Evolutionary conservation across 2,888 invertebrate species (phyloP).

Genomic region (Drosophila cyrtoloma): DNA sequence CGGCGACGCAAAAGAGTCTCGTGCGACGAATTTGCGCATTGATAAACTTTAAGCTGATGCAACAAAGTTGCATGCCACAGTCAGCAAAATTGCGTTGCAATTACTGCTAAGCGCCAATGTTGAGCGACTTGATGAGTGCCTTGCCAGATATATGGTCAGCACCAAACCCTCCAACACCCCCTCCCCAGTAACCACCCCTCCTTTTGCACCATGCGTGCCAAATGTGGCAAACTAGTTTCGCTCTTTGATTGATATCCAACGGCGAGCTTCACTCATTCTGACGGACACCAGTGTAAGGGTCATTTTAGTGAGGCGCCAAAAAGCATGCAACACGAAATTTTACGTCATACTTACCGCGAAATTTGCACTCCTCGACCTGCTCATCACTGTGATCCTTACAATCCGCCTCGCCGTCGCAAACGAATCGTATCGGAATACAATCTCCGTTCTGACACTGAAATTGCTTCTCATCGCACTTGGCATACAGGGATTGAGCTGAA

Average conservation of each 20-base stretch:
- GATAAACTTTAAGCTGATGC: constrained; percentile 74
- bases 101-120: constrained; percentile 52
- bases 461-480: constrained; percentile 87
- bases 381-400: constrained; percentile 94
- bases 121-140: constrained; percentile 69
- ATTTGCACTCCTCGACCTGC: constrained; percentile 89
- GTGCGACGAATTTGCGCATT: constrained; percentile 65
- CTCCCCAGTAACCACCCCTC: background rate
- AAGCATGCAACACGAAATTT: constrained; percentile 53
- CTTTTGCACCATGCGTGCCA: constrained; percentile 16
- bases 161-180: background rate
- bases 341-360: constrained; percentile 85
- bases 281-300: constrained; percentile 57
- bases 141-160: constrained; percentile 74
- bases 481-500: constrained; percentile 77
- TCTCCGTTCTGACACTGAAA: constrained; percentile 91
- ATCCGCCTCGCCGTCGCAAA: constrained; percentile 92
- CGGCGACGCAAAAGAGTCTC: constrained; percentile 74
- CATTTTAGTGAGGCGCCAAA: constrained; percentile 32
- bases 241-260: constrained; percentile 49
- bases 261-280: constrained; percentile 27
- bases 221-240: constrained; percentile 66
- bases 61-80: constrained; percentile 75
- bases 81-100: constrained; percentile 77
- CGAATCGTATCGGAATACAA: constrained; percentile 92